These are phyloP conservation scores for Montipora cactus DNA, from an alignment of 64 coral and sea anemone species.

Conservation along the genomic window DNA sequence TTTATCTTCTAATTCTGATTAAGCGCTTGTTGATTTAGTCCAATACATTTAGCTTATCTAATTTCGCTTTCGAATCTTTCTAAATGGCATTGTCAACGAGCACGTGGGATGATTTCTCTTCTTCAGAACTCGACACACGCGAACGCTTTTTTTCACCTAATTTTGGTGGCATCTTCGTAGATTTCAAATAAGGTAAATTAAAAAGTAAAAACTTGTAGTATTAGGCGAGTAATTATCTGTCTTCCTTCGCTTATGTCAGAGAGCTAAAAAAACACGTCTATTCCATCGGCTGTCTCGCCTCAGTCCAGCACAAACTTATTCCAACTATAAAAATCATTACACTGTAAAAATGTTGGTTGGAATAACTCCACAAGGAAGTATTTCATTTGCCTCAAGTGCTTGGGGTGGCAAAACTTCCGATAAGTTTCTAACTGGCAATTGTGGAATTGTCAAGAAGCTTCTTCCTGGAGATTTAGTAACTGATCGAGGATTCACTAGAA, in stretches of 20 bases:
- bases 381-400: not conserved
- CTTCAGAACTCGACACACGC: not conserved
- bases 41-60: not conserved
- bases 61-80: not conserved
- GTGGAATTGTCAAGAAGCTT: slow-evolving; percentile 5
- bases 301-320: not conserved
- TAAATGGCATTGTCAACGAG: not conserved
- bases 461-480: slow-evolving; percentile 20
- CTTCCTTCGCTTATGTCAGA: not conserved
- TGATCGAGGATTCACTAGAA: not conserved
- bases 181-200: not conserved
- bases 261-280: not conserved
- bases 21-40: not conserved
- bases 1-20: not conserved
- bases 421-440: slow-evolving; percentile 19
- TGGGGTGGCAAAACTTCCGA: slow-evolving; percentile 26
- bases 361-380: slow-evolving; percentile 15
- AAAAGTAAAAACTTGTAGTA: not conserved
- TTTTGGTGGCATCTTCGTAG: not conserved
- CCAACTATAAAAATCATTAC: not conserved
- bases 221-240: not conserved
- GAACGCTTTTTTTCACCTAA: not conserved
- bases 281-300: not conserved
- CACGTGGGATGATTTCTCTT: not conserved
- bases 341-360: not conserved